Conservation (phyloP, 2,797 vertebrate species). For the Clarias fuscus region DNA sequence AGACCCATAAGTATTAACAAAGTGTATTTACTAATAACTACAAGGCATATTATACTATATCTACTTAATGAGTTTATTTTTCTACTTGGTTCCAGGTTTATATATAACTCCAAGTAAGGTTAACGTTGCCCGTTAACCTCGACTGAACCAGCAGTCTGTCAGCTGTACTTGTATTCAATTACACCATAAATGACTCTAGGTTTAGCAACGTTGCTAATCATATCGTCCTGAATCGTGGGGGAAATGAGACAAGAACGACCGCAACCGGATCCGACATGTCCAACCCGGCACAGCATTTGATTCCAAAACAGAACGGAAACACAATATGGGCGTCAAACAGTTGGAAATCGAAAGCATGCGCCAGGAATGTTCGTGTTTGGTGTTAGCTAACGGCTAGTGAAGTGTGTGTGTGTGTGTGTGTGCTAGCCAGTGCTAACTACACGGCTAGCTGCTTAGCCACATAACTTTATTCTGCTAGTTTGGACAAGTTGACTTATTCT, state of each 20-base stretch:
- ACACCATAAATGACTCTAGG: background rate
- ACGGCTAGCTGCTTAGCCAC: conserved; percentile 36
- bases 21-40: background rate
- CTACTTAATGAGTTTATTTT: background rate
- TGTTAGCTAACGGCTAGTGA: conserved; percentile 8
- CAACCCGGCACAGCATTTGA: background rate
- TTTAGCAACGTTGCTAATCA: background rate
- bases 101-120: background rate
- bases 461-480: conserved; percentile 50
- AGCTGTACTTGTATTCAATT: background rate
- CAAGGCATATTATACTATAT: no score
- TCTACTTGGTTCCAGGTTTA: background rate
- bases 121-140: no score
- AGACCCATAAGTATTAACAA: background rate
- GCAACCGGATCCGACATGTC: background rate
- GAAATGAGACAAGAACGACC: background rate
- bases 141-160: background rate
- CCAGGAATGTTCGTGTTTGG: conserved; percentile 21
- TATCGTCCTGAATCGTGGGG: background rate
- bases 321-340: background rate
- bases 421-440: conserved; percentile 29
- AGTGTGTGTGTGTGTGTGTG: background rate
- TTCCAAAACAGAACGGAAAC: background rate
- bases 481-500: conserved; percentile 41
- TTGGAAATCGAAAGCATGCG: background rate